phyloP scores from a whole-genome alignment of 2,797 vertebrate species.

The Triplophysa yarkandensis region DNA sequence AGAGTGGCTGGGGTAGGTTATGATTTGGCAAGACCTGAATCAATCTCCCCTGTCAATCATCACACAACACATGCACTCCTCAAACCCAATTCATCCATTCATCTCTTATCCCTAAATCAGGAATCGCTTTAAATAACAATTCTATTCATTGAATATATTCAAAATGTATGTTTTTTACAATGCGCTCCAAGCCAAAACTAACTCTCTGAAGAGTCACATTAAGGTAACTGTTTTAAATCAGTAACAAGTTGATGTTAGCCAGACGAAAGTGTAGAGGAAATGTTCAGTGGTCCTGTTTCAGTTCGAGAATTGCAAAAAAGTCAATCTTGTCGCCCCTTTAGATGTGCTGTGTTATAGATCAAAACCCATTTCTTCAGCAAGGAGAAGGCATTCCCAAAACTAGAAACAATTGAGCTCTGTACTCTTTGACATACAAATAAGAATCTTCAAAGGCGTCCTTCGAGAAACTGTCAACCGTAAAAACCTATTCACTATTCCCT shows the following conservation, averaged over 20 bases:
- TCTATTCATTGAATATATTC: neutral
- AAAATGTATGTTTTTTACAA: neutral
- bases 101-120: too few species aligned
- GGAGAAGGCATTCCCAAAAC: slow-evolving; percentile 43
- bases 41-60: neutral
- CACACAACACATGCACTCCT: neutral
- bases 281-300: neutral
- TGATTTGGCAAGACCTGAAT: neutral
- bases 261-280: slow-evolving; percentile 21
- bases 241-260: slow-evolving; percentile 20
- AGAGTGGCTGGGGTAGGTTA: neutral
- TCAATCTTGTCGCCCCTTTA: slow-evolving; percentile 15
- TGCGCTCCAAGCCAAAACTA: neutral
- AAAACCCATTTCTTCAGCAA: slow-evolving; percentile 39
- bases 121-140: too few species aligned
- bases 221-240: neutral
- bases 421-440: slow-evolving; percentile 52
- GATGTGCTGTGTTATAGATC: slow-evolving; percentile 42
- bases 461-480: slow-evolving; percentile 35
- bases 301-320: slow-evolving; percentile 6
- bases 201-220: neutral
- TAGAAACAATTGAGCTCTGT: slow-evolving; percentile 26
- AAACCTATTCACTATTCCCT: slow-evolving; percentile 41
- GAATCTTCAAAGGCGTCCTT: slow-evolving; percentile 51
- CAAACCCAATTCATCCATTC: neutral